These are phyloP conservation scores for Peucedramus taeniatus DNA, from an alignment of 2,113 vertebrate genomes.

Conservation along the genomic window DNA sequence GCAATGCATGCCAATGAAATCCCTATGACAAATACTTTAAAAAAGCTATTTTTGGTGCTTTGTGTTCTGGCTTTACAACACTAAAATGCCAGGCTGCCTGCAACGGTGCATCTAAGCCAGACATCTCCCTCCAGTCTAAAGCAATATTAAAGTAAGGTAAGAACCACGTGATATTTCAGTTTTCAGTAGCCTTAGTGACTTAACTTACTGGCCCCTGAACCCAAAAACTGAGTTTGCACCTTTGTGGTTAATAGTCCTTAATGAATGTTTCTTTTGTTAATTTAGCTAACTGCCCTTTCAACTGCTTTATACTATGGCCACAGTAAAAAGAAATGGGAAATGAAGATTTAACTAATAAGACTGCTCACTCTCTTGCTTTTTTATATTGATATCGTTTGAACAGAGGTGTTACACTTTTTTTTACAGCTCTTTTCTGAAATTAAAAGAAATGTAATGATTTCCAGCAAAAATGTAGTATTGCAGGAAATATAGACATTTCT, in stretches of 20 bases:
- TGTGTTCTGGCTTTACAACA: background rate
- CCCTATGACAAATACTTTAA: background rate
- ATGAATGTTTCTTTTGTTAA: background rate
- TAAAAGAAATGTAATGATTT: background rate
- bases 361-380: background rate
- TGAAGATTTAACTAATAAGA: background rate
- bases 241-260: background rate
- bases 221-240: background rate
- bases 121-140: background rate
- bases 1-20: background rate
- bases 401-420: background rate
- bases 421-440: background rate
- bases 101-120: background rate
- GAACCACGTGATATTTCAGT: background rate
- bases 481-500: background rate
- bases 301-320: background rate
- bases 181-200: background rate
- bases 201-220: background rate
- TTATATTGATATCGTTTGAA: background rate
- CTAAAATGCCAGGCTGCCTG: background rate
- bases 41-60: background rate
- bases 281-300: background rate
- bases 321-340: background rate
- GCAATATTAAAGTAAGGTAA: background rate
- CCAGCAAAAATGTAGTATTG: background rate